Evolutionary conservation across 2,888 invertebrate genomes (phyloP).

Genomic region (Galeruca laticollis): DNA sequence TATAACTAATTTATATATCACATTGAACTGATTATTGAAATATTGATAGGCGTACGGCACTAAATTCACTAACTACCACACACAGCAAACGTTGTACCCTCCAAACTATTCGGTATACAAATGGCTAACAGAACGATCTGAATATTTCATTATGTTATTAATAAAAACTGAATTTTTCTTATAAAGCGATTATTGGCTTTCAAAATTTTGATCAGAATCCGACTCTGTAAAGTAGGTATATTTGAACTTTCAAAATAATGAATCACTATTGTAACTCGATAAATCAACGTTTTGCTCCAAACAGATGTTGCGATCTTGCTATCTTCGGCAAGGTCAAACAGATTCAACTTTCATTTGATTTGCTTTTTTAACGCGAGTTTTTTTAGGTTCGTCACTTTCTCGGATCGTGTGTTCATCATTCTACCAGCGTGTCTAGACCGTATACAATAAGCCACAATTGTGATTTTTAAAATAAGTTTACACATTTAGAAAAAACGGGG

Average conservation of each 20-base stretch:
- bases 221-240: background rate
- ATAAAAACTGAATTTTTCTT: no score
- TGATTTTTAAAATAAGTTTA: background rate
- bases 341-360: slow-evolving; percentile 42
- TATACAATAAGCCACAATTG: background rate
- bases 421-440: background rate
- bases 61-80: no score
- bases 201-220: background rate
- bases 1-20: no score
- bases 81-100: no score
- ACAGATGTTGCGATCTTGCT: slow-evolving; percentile 2
- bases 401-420: background rate
- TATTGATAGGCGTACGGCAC: no score
- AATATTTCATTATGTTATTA: no score
- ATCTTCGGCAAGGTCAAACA: slow-evolving; percentile 29
- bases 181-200: no score
- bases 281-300: background rate
- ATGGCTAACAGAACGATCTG: no score
- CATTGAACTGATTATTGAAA: no score
- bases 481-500: no score
- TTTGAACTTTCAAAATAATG: background rate
- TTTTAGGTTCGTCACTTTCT: slow-evolving; percentile 47
- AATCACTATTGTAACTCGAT: slow-evolving; percentile 4
- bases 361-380: slow-evolving; percentile 30
- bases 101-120: no score